Evolutionary conservation across 1,140 invertebrate species (phyloP), one percentile per base, ranked within the genome.

Genomic region (Babylonia areolata): DNA sequence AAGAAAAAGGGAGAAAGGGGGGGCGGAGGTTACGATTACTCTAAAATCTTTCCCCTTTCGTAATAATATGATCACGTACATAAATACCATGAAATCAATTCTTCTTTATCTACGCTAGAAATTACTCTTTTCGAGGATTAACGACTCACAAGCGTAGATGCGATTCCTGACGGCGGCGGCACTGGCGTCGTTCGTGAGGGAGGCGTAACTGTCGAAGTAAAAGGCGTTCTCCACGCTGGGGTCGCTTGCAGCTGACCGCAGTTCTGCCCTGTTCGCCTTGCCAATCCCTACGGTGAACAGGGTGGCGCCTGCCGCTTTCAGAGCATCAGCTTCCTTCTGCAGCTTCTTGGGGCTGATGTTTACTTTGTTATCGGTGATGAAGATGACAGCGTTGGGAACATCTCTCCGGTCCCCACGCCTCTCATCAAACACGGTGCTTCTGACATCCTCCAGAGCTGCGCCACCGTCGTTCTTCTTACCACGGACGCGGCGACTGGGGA

Each of bases 351-450:
- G 54, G 73, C 87, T 82, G n/a, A 79, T 64, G 23, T 82, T 71
- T 20, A 83, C 85, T 78, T 84, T 80, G 84, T 85, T 88, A 82
- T 93, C 91, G 33, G 91, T 91, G 46, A 93, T 77, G 0, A 93
- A 39, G 42, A 93, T 88, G 42, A 90, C 81, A 37, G 88, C 88
- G 31, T 91, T 89, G 0, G 90, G 87, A 31, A 86, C 87, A 37
- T 89, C 88, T 2, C 89, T 85, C 46, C 93, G 88, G 51, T 92
- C 92, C 15, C 90, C 90, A 6, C 87, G 84, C 23, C 73, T 79
- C 11, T 46, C 69, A 39, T 73, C 79, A 33, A 92, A 89, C 3
- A 92, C 69, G 46, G 90, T 75, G 2, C 81, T 85, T 51, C 91
- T 86, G 20, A 91, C 86, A 28, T 89, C 79, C 39, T 85, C 87